phyloP scores from a whole-genome alignment of 30 jellyfish, hydroid and myxozoan genomes.

The Mastigias papua region DNA sequence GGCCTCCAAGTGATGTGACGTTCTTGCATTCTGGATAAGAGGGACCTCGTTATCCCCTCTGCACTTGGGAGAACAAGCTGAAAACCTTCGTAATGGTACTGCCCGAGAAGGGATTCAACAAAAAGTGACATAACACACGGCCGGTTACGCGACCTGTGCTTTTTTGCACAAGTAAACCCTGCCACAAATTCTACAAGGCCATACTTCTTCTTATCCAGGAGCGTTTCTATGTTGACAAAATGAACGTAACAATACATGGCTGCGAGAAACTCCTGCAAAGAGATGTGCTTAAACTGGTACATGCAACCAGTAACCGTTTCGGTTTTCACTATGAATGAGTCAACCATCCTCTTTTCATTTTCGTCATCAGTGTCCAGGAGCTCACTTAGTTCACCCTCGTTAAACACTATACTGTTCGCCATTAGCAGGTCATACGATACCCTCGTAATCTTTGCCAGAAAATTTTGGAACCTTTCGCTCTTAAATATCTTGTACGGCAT shows the following conservation, averaged over 20 bases:
- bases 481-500: slow-evolving; percentile 25
- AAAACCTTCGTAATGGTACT: background rate
- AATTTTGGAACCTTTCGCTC: slow-evolving; percentile 10
- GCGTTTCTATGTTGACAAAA: background rate
- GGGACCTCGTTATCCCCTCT: background rate
- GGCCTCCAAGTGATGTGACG: slow-evolving; percentile 27
- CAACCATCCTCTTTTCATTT: slow-evolving; percentile 25
- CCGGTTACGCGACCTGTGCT: background rate
- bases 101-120: background rate
- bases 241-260: slow-evolving; percentile 11
- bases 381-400: slow-evolving; percentile 8
- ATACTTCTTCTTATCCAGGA: slow-evolving; percentile 27
- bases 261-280: slow-evolving; percentile 55
- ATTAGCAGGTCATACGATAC: slow-evolving; percentile 28
- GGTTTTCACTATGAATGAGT: slow-evolving; percentile 31
- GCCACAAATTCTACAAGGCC: slow-evolving; percentile 29
- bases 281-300: slow-evolving; percentile 43
- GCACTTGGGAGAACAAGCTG: background rate
- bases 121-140: background rate
- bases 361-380: slow-evolving; percentile 6
- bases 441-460: slow-evolving; percentile 1
- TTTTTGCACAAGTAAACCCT: slow-evolving; percentile 27
- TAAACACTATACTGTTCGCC: slow-evolving; percentile 8
- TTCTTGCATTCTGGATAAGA: background rate
- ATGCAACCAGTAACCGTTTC: slow-evolving; percentile 39